Evolutionary conservation across 1,140 invertebrate genomes (phyloP).

Genomic region (Asobara japonica): DNA sequence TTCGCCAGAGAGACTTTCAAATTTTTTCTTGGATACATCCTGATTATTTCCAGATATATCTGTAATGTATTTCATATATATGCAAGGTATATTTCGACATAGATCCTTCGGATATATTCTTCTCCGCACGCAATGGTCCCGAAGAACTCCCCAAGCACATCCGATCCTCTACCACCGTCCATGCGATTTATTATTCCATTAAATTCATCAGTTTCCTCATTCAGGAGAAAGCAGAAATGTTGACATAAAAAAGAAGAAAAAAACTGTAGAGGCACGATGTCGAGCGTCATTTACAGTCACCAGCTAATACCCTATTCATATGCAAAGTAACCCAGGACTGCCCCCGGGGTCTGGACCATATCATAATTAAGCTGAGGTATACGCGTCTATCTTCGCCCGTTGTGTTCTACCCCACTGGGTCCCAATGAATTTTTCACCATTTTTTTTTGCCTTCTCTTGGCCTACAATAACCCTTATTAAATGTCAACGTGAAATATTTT

Average conservation of each 20-base stretch:
- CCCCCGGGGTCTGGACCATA: constrained; percentile 6
- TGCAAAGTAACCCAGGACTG: constrained; percentile 5
- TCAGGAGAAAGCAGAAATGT: background rate
- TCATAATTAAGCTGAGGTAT: constrained; percentile 5
- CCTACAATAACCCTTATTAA: background rate
- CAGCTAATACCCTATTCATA: constrained; percentile 4
- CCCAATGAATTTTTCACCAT: background rate
- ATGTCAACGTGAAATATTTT: background rate
- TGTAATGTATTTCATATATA: background rate
- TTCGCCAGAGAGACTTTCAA: too few species aligned
- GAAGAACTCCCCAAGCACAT: background rate
- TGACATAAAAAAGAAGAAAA: background rate
- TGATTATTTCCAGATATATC: too few species aligned
- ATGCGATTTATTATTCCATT: constrained; percentile 7
- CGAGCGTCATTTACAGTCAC: constrained; percentile 5
- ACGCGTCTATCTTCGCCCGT: constrained; percentile 8
- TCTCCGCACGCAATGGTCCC: background rate
- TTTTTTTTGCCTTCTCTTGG: background rate
- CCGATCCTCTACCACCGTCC: background rate
- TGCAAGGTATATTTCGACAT: too few species aligned
- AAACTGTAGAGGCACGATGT: background rate
- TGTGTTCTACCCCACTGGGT: constrained; percentile 7
- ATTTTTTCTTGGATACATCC: too few species aligned
- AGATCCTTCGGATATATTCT: background rate
- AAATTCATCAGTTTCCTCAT: background rate